These are phyloP conservation scores for Pangasius macronema DNA, from an alignment of 2,797 vertebrate genomes.

Conservation along the genomic window DNA sequence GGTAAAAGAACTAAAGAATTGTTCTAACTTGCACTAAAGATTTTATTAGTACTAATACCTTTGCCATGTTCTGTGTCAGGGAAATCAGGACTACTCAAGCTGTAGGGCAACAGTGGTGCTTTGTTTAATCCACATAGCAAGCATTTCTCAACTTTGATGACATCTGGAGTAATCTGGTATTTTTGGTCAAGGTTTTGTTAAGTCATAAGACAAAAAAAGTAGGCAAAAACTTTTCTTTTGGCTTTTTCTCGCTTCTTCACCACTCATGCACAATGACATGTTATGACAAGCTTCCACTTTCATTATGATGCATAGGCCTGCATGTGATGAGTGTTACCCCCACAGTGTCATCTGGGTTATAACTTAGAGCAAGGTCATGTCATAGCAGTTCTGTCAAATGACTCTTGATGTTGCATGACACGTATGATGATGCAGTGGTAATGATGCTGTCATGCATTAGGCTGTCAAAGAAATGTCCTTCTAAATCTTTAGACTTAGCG, in stretches of 20 bases:
- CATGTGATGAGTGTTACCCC: constrained; percentile 17
- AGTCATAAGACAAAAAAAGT: constrained; percentile 1
- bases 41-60: not conserved
- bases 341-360: constrained; percentile 34
- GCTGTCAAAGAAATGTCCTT: not conserved
- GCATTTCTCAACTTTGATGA: not conserved
- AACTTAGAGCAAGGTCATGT: constrained; percentile 43
- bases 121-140: not conserved
- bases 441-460: not conserved
- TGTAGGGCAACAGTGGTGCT: not conserved
- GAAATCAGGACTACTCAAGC: not conserved
- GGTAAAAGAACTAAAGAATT: constrained; percentile 71
- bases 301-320: constrained; percentile 8
- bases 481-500: not conserved
- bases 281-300: constrained; percentile 33
- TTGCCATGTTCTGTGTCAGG: not conserved
- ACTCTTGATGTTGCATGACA: constrained; percentile 28
- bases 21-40: not conserved
- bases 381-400: constrained; percentile 40
- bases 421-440: constrained; percentile 18
- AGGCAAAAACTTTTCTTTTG: constrained; percentile 1
- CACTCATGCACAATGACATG: constrained; percentile 11
- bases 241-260: not conserved
- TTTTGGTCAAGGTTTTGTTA: not conserved
- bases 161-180: not conserved